phyloP scores from a whole-genome alignment of 2,797 vertebrate species.

The Threskiornis aethiopicus region DNA sequence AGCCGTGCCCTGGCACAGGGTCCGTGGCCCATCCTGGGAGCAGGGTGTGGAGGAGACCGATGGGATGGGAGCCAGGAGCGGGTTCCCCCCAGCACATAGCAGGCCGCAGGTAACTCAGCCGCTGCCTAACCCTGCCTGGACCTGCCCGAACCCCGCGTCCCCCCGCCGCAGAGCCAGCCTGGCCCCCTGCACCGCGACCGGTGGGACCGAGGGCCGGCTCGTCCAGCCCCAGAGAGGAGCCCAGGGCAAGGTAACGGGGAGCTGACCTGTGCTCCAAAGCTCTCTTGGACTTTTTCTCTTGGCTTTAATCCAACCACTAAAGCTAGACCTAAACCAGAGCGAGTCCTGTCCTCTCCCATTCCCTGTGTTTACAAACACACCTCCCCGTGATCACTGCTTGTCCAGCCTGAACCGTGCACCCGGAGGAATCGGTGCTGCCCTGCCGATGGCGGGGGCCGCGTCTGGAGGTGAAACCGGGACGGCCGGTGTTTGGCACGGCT shows the following conservation, averaged over 20 bases:
- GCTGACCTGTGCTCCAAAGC: background rate
- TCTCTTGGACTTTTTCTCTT: background rate
- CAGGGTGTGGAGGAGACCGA: background rate
- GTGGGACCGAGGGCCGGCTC: background rate
- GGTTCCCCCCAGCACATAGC: background rate
- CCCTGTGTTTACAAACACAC: background rate
- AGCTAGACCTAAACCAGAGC: background rate
- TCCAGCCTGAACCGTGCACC: background rate
- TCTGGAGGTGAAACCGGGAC: fast-evolving
- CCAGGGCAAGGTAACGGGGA: background rate
- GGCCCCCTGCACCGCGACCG: fast-evolving
- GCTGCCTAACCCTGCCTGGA: background rate
- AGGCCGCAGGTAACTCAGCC: background rate
- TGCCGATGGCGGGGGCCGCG: fast-evolving
- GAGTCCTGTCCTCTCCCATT: fast-evolving
- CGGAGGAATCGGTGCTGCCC: fast-evolving
- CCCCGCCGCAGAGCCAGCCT: background rate
- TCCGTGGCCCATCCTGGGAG: fast-evolving
- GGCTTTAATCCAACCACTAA: background rate
- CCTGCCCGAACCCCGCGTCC: fast-evolving
- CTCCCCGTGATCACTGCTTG: fast-evolving
- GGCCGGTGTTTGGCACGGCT: fast-evolving
- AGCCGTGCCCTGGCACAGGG: fast-evolving
- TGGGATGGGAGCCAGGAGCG: background rate
- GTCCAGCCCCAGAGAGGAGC: background rate